Evolutionary conservation across 2,888 invertebrate species (phyloP), one percentile per base, ranked within the genome.

Genomic region (Trissolcus brochymenae): DNA sequence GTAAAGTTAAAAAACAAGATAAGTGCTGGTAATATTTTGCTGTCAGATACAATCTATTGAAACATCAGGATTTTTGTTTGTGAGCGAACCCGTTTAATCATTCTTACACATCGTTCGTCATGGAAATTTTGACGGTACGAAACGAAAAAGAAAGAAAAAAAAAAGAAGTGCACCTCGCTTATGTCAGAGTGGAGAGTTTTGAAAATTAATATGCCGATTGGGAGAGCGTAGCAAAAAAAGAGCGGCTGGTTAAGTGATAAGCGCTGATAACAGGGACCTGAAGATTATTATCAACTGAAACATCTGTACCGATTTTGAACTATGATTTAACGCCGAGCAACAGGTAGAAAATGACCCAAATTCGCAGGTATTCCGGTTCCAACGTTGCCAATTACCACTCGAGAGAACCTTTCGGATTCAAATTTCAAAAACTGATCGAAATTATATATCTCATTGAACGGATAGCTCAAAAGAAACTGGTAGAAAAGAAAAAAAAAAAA

Each of bases 271-370:
- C 53, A 71, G 51, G 62, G 62, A 29, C 64, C 14, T 53, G 57
- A 71, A 43, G 60, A 35, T 57, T 64, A 43, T 13, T 9, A 13
- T 19, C 17, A 53, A 57, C 50, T 14, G 25, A 46, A 71, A 71
- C 64, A 71, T 64, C 71, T 64, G 67, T 67, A 59, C 19, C 11
- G 53, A 14, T 57, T 35, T 1, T n/a, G 46, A 17, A 21, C 54
- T 35, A 14, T 41, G 66, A 54, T 68, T 50, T 4, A 49, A 51
- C 19, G 35, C 14, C 25, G 56, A 56, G 53, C 62, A 62, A 62
- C 64, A 65, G 60, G 65, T 72, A 71, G 65, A 65, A 59, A 72
- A 64, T 64, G 71, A 64, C 71, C 71, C 71, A 71, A 57, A 71
- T 71, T 57, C 41, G 61, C 56, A 41, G 50, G 54, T 54, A 46